phyloP scores from a whole-genome alignment of 2,888 invertebrate species.

The Anodontia alba region DNA sequence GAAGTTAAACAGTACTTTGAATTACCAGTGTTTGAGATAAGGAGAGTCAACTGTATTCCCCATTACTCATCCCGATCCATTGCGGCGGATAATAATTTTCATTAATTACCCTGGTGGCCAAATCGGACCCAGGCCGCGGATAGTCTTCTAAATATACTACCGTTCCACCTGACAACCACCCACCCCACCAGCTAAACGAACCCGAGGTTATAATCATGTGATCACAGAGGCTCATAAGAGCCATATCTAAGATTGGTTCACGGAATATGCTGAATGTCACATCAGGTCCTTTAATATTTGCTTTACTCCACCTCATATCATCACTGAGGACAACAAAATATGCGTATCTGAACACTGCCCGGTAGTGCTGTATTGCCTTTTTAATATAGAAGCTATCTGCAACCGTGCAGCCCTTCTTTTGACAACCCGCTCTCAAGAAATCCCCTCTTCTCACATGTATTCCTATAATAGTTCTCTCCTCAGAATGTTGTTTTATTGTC shows the following conservation, averaged over 20 bases:
- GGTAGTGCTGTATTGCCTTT: conserved; percentile 33
- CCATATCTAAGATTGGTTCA: conserved; percentile 33
- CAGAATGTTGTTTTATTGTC: conserved; percentile 23
- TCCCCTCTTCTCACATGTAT: too few species aligned
- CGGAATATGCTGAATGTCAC: too few species aligned
- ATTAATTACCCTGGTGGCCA: conserved; percentile 19
- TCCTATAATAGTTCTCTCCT: conserved; percentile 32
- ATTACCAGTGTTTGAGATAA: too few species aligned
- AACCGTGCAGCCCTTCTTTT: background rate
- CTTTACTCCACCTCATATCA: conserved; percentile 49
- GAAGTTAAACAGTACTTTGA: too few species aligned
- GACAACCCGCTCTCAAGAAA: background rate
- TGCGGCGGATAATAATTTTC: conserved; percentile 32
- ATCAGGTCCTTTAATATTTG: conserved; percentile 35
- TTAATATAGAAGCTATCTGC: conserved; percentile 13
- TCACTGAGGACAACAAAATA: conserved; percentile 48
- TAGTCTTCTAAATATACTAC: conserved; percentile 44
- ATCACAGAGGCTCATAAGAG: conserved; percentile 36
- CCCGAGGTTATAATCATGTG: conserved; percentile 51
- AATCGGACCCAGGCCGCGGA: conserved; percentile 35
- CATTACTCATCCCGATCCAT: conserved; percentile 35
- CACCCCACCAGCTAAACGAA: conserved; percentile 59
- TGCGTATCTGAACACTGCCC: conserved; percentile 14
- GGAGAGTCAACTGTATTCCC: too few species aligned
- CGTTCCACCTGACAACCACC: conserved; percentile 41